Evolutionary conservation across 2,113 vertebrate species (phyloP).

Genomic region (Chaetodon auriga): DNA sequence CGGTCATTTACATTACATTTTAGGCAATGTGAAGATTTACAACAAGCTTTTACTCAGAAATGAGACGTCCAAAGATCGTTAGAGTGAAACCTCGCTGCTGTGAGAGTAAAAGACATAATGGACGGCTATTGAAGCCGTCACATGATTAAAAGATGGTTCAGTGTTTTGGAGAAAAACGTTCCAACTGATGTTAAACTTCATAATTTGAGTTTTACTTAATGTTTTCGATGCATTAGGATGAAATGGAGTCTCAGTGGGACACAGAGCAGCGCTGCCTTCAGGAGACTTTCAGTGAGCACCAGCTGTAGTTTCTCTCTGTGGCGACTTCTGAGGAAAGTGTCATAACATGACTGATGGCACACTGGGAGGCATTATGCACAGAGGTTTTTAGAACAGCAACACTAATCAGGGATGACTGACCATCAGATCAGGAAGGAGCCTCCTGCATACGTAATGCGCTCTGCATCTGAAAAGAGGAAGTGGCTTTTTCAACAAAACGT

Average conservation of each 20-base stretch:
- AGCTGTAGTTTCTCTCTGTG: slow-evolving; percentile 19
- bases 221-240: slow-evolving; percentile 6
- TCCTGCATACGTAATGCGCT: slow-evolving; percentile 15
- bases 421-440: slow-evolving; percentile 26
- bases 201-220: slow-evolving; percentile 14
- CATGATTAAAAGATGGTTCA: slow-evolving; percentile 15
- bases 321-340: slow-evolving; percentile 15
- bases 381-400: slow-evolving; percentile 35
- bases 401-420: slow-evolving; percentile 50
- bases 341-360: slow-evolving; percentile 44
- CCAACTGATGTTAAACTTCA: slow-evolving; percentile 11
- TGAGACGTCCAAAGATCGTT: slow-evolving; percentile 21
- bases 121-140: slow-evolving; percentile 24
- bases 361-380: slow-evolving; percentile 41
- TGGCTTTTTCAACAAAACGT: slow-evolving; percentile 20
- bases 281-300: slow-evolving; percentile 17
- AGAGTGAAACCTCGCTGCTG: slow-evolving; percentile 6
- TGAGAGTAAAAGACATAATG: slow-evolving; percentile 18
- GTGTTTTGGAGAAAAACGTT: slow-evolving; percentile 6
- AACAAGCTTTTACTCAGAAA: not conserved
- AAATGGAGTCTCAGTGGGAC: not conserved
- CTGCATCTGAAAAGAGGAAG: slow-evolving; percentile 23
- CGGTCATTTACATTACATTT: slow-evolving; percentile 27
- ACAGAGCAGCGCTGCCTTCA: not conserved
- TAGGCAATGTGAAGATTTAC: slow-evolving; percentile 33